A percentile compares a stretch with the other conserved stretches of the same genome.
phyloP scores from a whole-genome alignment of 2,888 invertebrate species.

The Norana najaformis region DNA sequence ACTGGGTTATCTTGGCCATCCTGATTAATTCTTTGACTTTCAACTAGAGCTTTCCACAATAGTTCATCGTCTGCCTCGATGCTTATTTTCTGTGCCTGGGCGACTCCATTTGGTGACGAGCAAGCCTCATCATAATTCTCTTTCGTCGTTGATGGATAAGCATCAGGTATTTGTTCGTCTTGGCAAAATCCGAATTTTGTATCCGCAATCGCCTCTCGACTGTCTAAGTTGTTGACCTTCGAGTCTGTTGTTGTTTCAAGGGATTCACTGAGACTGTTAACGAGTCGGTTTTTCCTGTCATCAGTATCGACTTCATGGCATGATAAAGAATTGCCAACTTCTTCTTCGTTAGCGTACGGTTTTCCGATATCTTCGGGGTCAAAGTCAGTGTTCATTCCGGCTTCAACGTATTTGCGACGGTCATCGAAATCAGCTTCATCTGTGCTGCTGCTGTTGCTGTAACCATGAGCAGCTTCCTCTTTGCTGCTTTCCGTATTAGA shows the following conservation, averaged over 20 bases:
- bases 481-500: background rate
- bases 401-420: background rate
- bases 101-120: background rate
- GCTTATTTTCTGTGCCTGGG: background rate
- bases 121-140: background rate
- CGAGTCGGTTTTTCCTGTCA: background rate
- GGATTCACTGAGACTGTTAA: background rate
- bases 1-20: background rate
- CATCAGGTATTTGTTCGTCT: background rate
- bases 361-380: background rate
- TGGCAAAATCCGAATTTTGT: background rate
- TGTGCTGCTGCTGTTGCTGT: background rate
- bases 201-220: background rate
- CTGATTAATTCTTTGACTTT: background rate
- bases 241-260: background rate
- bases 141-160: background rate
- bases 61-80: background rate
- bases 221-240: background rate
- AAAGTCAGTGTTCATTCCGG: constrained; percentile 13
- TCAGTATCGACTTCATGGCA: background rate
- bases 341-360: background rate
- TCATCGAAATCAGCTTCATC: background rate
- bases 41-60: background rate
- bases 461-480: background rate
- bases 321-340: background rate